Evolutionary conservation across 2,797 vertebrate species (phyloP).

Genomic region (Atherinosoma microstoma): DNA sequence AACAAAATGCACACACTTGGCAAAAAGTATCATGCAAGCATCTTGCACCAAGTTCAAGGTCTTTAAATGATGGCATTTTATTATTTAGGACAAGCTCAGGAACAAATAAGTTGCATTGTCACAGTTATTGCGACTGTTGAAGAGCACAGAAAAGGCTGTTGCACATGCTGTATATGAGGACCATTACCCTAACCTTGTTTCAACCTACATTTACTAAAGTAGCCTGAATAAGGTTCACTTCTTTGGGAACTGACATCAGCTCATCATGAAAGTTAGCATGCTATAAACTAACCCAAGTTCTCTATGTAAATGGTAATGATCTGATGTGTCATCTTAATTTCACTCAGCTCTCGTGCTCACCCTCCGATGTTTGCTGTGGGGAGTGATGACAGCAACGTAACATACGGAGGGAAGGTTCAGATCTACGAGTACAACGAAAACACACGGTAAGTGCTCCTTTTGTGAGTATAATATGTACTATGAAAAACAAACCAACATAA

Average conservation of each 20-base stretch:
- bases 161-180: too few relatives aligned
- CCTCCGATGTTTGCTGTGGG: constrained; percentile 98
- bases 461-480: not conserved
- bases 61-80: too few relatives aligned
- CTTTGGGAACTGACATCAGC: not conserved
- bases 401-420: constrained; percentile 94
- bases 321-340: not conserved
- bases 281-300: not conserved
- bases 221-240: too few relatives aligned
- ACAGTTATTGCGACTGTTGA: too few relatives aligned
- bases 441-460: constrained; percentile 83
- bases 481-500: not conserved
- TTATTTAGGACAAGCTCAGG: too few relatives aligned
- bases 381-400: constrained; percentile 94
- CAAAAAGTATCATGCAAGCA: too few relatives aligned
- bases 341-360: constrained; percentile 91
- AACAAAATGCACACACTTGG: too few relatives aligned
- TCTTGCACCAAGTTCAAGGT: too few relatives aligned
- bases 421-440: constrained; percentile 99
- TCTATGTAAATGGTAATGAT: not conserved
- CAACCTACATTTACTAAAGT: too few relatives aligned
- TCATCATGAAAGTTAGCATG: not conserved
- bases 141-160: too few relatives aligned
- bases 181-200: too few relatives aligned
- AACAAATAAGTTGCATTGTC: too few relatives aligned